Conservation (phyloP, 2,797 vertebrate species). For the Sandelia bainsii region DNA sequence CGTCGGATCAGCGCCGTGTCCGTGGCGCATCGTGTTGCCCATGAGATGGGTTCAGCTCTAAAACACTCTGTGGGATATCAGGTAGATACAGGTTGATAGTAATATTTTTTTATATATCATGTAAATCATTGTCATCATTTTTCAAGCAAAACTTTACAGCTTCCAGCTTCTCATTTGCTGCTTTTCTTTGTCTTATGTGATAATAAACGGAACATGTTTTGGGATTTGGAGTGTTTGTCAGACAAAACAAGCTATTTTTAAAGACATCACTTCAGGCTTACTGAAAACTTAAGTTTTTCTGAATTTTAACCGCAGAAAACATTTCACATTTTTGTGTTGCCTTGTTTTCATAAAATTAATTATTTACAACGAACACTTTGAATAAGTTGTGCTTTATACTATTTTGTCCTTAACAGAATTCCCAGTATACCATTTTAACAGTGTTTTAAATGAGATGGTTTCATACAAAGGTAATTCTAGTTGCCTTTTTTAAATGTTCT, state of each 20-base stretch:
- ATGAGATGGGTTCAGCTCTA: constrained; percentile 92
- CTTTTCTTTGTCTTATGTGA: neutral
- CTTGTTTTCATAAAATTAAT: too few relatives aligned
- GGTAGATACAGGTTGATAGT: constrained; percentile 86
- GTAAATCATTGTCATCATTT: neutral
- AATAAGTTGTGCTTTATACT: too few relatives aligned
- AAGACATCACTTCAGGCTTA: too few relatives aligned
- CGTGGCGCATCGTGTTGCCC: constrained; percentile 92
- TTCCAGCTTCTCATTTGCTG: neutral
- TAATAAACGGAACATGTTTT: neutral
- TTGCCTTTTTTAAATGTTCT: too few relatives aligned
- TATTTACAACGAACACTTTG: too few relatives aligned
- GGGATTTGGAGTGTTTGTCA: neutral
- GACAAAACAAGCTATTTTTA: neutral
- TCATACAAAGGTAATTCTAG: too few relatives aligned
- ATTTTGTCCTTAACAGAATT: too few relatives aligned
- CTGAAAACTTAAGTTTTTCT: too few relatives aligned
- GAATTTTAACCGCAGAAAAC: too few relatives aligned
- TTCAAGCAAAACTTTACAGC: neutral
- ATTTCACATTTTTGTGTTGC: too few relatives aligned
- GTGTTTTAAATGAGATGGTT: too few relatives aligned
- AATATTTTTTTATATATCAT: neutral
- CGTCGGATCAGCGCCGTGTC: constrained; percentile 96
- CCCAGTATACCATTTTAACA: too few relatives aligned
- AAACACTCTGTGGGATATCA: constrained; percentile 92